Percentiles rank a stretch among this genome's conserved stretches.
These are phyloP conservation scores for Otus sunia DNA, from an alignment of 2,113 vertebrate genomes.

Conservation along the genomic window DNA sequence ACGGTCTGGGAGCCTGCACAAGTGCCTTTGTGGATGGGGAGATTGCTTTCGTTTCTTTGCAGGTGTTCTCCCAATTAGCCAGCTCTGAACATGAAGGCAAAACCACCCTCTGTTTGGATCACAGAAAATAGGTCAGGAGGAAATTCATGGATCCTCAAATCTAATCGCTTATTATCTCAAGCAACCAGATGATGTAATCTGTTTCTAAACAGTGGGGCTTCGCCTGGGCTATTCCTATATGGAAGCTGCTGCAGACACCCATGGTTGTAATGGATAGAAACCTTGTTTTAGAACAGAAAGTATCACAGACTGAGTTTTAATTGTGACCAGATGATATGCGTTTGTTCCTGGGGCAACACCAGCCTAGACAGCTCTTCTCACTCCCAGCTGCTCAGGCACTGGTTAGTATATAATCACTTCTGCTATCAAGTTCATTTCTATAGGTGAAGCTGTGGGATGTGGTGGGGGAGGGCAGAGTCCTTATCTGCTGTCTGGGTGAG, in stretches of 20 bases:
- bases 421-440: accelerated
- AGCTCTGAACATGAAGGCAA: not conserved
- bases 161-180: not conserved
- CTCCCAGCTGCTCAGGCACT: not conserved
- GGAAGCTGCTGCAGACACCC: not conserved
- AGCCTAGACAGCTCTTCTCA: not conserved
- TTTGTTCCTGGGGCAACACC: not conserved
- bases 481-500: not conserved
- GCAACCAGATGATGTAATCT: not conserved
- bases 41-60: not conserved
- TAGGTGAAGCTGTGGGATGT: accelerated
- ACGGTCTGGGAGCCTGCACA: accelerated
- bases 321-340: not conserved
- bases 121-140: not conserved
- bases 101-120: not conserved
- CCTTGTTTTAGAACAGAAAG: not conserved
- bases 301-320: not conserved
- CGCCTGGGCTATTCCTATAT: not conserved
- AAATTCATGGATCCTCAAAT: not conserved
- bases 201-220: not conserved
- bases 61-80: not conserved
- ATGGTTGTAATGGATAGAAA: not conserved
- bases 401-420: not conserved
- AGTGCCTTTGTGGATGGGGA: not conserved
- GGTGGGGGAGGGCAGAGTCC: too few species aligned